A percentile compares a stretch with the other conserved stretches of the same genome.
These are phyloP conservation scores for Acheta domesticus DNA, from an alignment of 2,888 invertebrate genomes.

Conservation along the genomic window DNA sequence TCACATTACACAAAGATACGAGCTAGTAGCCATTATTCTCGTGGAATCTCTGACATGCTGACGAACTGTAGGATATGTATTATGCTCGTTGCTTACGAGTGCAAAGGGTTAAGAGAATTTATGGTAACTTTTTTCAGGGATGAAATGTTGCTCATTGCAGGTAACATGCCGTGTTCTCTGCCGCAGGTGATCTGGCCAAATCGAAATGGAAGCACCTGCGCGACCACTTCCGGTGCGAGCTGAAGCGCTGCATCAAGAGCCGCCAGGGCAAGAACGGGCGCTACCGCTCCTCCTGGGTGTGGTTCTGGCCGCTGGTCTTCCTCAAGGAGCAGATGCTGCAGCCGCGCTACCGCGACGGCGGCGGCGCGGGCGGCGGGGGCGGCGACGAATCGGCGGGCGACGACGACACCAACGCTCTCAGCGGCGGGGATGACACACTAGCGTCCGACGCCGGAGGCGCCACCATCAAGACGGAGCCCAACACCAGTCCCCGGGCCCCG, in stretches of 20 bases:
- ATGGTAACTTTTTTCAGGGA: neutral
- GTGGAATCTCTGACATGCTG: too few relatives aligned
- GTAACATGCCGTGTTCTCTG: neutral
- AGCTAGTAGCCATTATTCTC: too few relatives aligned
- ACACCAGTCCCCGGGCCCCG: neutral
- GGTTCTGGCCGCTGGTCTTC: neutral
- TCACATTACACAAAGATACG: too few relatives aligned
- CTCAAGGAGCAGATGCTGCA: conserved; percentile 8
- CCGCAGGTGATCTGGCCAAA: neutral
- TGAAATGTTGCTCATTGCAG: neutral
- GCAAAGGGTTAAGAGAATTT: neutral
- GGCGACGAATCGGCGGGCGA: neutral
- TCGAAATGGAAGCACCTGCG: conserved; percentile 18
- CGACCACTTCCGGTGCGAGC: conserved; percentile 3
- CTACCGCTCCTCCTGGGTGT: neutral
- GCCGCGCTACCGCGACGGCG: neutral
- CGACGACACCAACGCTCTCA: neutral
- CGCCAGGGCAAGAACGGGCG: neutral
- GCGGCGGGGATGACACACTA: neutral
- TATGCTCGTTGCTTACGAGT: too few relatives aligned
- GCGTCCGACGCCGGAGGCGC: neutral
- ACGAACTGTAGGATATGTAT: too few relatives aligned
- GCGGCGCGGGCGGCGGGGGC: neutral
- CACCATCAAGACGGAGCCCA: neutral
- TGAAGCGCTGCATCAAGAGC: neutral